phyloP scores from a whole-genome alignment of 1,140 invertebrate species.

The Cryptotermes secundus region DNA sequence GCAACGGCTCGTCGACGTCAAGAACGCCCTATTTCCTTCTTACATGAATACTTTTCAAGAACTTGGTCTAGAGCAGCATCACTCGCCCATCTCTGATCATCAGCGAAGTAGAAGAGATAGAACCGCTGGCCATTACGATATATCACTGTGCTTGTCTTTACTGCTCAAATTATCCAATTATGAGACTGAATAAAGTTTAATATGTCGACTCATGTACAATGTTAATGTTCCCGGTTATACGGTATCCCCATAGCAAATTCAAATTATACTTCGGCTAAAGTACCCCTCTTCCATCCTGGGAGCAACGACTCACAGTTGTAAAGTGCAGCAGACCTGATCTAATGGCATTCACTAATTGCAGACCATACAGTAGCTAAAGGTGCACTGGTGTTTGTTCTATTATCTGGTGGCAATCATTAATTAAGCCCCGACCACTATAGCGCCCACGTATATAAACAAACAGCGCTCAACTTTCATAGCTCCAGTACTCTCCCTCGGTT shows the following conservation, averaged over 20 bases:
- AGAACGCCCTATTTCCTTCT: too few species aligned
- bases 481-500: background rate
- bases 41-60: too few species aligned
- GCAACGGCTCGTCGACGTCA: too few species aligned
- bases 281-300: background rate
- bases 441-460: slow-evolving; percentile 8
- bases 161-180: background rate
- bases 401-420: slow-evolving; percentile 11
- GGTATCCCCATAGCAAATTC: background rate
- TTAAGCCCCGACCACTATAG: background rate
- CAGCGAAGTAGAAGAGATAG: too few species aligned
- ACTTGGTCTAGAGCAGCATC: too few species aligned
- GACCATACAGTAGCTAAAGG: background rate
- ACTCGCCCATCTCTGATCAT: too few species aligned
- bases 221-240: background rate
- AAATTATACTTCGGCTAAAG: background rate
- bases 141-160: too few species aligned
- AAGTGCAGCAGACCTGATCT: background rate
- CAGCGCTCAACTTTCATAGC: background rate
- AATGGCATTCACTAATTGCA: slow-evolving; percentile 10
- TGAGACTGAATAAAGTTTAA: background rate
- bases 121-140: too few species aligned
- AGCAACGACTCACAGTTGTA: background rate
- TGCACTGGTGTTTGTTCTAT: slow-evolving; percentile 9
- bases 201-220: background rate